Base-by-base conservation (phyloP, 2,888 invertebrate species). In the Dichetophora obliterata region DNA sequence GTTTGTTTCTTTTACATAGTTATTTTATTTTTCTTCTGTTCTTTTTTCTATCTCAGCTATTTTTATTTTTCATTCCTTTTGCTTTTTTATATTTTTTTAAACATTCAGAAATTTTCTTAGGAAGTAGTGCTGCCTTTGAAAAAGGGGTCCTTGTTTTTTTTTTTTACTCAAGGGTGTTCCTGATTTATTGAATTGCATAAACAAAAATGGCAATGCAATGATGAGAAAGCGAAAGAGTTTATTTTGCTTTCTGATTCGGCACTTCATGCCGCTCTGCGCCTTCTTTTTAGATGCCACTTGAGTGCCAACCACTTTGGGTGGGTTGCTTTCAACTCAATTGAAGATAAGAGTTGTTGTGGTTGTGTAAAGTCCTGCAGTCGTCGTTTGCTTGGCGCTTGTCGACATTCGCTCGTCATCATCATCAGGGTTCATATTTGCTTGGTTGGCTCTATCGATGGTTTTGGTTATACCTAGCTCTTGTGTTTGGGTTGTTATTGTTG, bases 111-210 rank as follows among this genome's bases (percentile, higher is more conserved):
- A 65, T 37, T 31, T 65, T 14, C n/a, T 65, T 65, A 37, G 31
- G 19, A 65, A 65, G 19, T 65, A 34, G n/a, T 65, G 16, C 34
- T 65, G 63, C 19, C 63, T 37, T n/a, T n/a, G 63, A 24, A 48
- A 24, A 68, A 68, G 68, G 68, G 22, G 24, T 24, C n/a, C n/a
- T n/a, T n/a, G n/a, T n/a, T n/a, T n/a, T n/a, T 68, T 24, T 22
- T 22, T 66, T 37, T 1, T 22, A 24, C 57, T 59, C 9, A 9
- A 59, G 57, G 63, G 63, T 31, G 85, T 71, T 78, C 82, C 85
- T 87, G 88, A 87, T 87, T 87, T 87, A 87, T 87, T 84, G 88
- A 87, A 85, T 86, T 86, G 85, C 85, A 86, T 87, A 86, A 87
- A 87, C 85, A 85, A 85, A 84, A 86, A 84, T 83, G 86, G 86